Evolutionary conservation across 2,888 invertebrate genomes (phyloP), one percentile per base, ranked within the genome.

Genomic region (Dynastes maya): DNA sequence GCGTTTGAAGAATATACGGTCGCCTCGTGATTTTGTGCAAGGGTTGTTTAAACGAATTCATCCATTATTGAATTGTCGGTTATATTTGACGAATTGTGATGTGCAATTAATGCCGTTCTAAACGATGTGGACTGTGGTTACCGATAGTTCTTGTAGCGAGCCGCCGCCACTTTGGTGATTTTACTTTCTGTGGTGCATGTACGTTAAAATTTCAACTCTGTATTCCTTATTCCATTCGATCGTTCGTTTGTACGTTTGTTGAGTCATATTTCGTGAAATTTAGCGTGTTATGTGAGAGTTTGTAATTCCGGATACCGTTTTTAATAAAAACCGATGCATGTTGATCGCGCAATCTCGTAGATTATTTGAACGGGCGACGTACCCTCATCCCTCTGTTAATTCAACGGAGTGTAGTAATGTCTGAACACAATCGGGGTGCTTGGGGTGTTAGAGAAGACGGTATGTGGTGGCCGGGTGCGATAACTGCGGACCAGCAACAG

Each of bases 391-490:
- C 75, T 55, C 72, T 77, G 61, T 77, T 79, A 79, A 77, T 77
- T 74, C 67, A 55, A 61, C 74, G 77, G 58, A 72, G 77, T 79
- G 72, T 77, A 80, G 80, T 78, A 76, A 80, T 92, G 92, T 92
- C 92, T 90, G 92, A 92, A 89, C 91, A 92, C 89, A 91, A 91
- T 88, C 90, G 91, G 86, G 91, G 92, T 87, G 90, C 91, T 89
- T 92, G 92, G 91, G 92, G 92, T 88, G 91, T 91, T 88, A 84
- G 91, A 91, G 86, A 92, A 92, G 87, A 90, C 90, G 85, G 91
- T 90, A 90, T 91, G 91, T 92, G 91, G 92, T 91, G 92, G 92
- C 90, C 91, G 84, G 90, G 90, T 83, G 89, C 90, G 82, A 89
- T 90, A 85, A 88, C 89, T 82, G 89, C 89, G 86, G 89, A 89